These are phyloP conservation scores for Drosophila histrio DNA, from an alignment of 2,888 invertebrate species.

Conservation along the genomic window DNA sequence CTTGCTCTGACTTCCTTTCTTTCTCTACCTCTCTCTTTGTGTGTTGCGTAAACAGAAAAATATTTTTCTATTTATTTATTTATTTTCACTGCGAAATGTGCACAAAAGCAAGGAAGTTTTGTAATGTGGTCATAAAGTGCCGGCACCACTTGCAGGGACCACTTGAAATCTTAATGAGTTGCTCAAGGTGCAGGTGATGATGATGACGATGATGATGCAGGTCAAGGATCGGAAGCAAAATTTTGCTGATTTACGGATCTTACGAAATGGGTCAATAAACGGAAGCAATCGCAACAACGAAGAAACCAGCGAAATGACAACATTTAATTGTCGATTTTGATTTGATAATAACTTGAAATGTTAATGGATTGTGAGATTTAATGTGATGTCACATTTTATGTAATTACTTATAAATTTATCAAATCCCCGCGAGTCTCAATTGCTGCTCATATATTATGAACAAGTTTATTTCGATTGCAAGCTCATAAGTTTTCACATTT, in stretches of 20 bases:
- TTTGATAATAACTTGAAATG: neutral
- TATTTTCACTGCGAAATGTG: conserved; percentile 36
- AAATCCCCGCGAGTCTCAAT: neutral
- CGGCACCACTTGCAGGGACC: conserved; percentile 20
- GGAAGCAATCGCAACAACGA: conserved; percentile 17
- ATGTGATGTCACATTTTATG: neutral
- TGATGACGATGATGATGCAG: conserved; percentile 26
- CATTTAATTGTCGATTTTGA: conserved; percentile 6
- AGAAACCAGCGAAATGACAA: conserved; percentile 15
- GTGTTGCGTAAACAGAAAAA: conserved; percentile 45
- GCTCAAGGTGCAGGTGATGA: conserved; percentile 23
- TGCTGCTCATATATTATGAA: no score
- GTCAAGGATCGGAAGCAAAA: conserved; percentile 51
- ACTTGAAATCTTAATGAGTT: conserved; percentile 47
- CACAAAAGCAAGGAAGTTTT: conserved; percentile 42
- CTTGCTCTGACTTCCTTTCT: conserved; percentile 51
- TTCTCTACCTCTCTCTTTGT: neutral
- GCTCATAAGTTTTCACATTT: neutral
- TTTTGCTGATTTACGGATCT: conserved; percentile 23
- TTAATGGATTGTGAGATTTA: neutral
- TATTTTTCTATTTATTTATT: conserved; percentile 57
- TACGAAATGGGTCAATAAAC: conserved; percentile 48
- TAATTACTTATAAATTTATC: neutral
- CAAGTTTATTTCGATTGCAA: neutral
- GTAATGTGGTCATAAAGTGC: conserved; percentile 50